Conservation (phyloP, 2,888 invertebrate genomes). For the Sympetrum striolatum region DNA sequence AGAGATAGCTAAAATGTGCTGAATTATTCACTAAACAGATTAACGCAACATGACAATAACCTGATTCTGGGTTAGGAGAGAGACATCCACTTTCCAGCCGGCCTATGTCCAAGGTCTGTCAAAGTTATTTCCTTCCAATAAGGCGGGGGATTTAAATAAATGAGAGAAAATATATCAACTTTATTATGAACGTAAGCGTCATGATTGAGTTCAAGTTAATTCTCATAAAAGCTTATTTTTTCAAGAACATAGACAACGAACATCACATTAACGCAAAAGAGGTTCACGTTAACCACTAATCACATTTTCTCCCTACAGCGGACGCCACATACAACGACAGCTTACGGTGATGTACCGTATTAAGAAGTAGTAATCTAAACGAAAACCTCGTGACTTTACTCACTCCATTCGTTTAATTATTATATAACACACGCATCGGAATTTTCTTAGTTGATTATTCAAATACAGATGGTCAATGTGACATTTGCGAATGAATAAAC, state of each 20-base stretch:
- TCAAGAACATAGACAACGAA: not conserved
- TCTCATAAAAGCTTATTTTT: not conserved
- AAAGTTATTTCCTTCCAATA: not conserved
- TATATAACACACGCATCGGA: not conserved
- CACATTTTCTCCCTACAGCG: not conserved
- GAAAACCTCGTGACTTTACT: not conserved
- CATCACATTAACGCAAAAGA: too few relatives aligned
- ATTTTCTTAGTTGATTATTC: not conserved
- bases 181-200: not conserved
- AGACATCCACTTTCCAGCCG: conserved; percentile 2
- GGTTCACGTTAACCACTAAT: not conserved
- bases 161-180: not conserved
- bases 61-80: not conserved
- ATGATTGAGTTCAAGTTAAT: not conserved
- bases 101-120: conserved; percentile 29
- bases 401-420: not conserved
- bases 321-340: not conserved
- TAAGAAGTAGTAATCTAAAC: not conserved
- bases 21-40: not conserved
- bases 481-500: not conserved
- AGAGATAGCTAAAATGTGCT: not conserved
- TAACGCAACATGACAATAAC: not conserved
- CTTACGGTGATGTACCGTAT: not conserved
- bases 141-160: conserved; percentile 18
- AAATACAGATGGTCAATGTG: too few relatives aligned